Conservation (phyloP, 2,113 vertebrate genomes). For the Archilochus colubris region DNA sequence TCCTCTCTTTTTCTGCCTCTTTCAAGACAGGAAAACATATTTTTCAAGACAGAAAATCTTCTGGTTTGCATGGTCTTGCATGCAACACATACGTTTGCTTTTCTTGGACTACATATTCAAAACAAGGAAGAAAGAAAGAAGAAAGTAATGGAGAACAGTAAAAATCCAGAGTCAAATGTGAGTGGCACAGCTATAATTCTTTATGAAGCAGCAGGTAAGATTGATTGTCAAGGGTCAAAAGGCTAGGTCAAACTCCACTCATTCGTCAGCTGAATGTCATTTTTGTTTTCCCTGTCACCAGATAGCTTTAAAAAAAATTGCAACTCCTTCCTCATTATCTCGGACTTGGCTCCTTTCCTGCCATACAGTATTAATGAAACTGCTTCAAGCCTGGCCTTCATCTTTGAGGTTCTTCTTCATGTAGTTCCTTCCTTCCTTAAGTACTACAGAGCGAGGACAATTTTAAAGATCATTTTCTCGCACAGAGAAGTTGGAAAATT, state of each 20-base stretch:
- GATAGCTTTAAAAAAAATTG: slow-evolving; percentile 84
- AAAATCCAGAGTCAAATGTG: slow-evolving; percentile 87
- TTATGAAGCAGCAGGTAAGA: slow-evolving; percentile 89
- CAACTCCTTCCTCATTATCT: slow-evolving; percentile 87
- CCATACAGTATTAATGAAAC: slow-evolving; percentile 86
- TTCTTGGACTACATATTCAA: slow-evolving; percentile 64
- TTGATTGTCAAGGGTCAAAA: slow-evolving; percentile 97
- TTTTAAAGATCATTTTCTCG: slow-evolving; percentile 72
- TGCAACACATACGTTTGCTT: slow-evolving; percentile 64
- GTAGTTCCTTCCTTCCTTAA: slow-evolving; percentile 61
- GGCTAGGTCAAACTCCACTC: slow-evolving; percentile 90
- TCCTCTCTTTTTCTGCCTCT: slow-evolving; percentile 6
- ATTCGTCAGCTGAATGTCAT: slow-evolving; percentile 94
- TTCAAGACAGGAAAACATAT: background rate
- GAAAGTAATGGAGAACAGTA: slow-evolving; percentile 70
- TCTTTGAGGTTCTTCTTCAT: slow-evolving; percentile 79
- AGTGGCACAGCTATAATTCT: slow-evolving; percentile 84
- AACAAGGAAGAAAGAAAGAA: background rate
- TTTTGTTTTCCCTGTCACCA: slow-evolving; percentile 91
- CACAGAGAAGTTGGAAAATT: slow-evolving; percentile 55
- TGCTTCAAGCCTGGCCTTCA: slow-evolving; percentile 82
- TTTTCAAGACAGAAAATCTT: background rate
- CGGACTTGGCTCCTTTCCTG: slow-evolving; percentile 81
- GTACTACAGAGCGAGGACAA: slow-evolving; percentile 44
- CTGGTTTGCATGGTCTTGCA: slow-evolving; percentile 56